A percentile compares a stretch with the other conserved stretches of the same genome.
phyloP scores from a whole-genome alignment of 2,113 vertebrate genomes.

The Protomyctophum bolini region DNA sequence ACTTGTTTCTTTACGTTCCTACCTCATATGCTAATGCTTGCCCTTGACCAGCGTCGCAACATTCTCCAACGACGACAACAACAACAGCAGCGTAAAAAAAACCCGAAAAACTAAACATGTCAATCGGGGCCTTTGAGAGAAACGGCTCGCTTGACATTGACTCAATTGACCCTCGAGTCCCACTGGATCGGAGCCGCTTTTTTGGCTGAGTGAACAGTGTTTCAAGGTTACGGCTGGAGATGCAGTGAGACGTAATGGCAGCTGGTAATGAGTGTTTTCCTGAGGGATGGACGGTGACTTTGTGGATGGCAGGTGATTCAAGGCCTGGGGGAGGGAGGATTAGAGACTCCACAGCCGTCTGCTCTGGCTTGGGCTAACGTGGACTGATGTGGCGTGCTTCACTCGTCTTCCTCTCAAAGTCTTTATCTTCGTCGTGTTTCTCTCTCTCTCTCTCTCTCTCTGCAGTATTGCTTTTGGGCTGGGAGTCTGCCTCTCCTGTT shows the following conservation, averaged over 20 bases:
- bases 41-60: conserved; percentile 22
- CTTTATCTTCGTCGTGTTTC: neutral
- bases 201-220: conserved; percentile 69
- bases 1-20: conserved; percentile 10
- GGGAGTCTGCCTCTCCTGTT: neutral
- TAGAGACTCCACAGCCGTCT: conserved; percentile 49
- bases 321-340: conserved; percentile 59
- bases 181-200: conserved; percentile 59
- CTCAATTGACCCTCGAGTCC: conserved; percentile 62
- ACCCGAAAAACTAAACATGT: conserved; percentile 16
- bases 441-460: conserved; percentile 16
- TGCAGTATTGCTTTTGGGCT: neutral
- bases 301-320: conserved; percentile 72
- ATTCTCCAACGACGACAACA: conserved; percentile 5
- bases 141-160: conserved; percentile 58
- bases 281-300: conserved; percentile 72
- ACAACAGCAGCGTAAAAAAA: neutral
- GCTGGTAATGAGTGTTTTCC: conserved; percentile 72
- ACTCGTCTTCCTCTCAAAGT: conserved; percentile 4
- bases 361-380: conserved; percentile 45
- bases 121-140: conserved; percentile 34
- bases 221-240: conserved; percentile 71
- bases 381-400: conserved; percentile 36
- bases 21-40: conserved; percentile 24
- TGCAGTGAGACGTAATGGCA: conserved; percentile 67